phyloP scores from a whole-genome alignment of 2,797 vertebrate species.

The Scyliorhinus canicula region DNA sequence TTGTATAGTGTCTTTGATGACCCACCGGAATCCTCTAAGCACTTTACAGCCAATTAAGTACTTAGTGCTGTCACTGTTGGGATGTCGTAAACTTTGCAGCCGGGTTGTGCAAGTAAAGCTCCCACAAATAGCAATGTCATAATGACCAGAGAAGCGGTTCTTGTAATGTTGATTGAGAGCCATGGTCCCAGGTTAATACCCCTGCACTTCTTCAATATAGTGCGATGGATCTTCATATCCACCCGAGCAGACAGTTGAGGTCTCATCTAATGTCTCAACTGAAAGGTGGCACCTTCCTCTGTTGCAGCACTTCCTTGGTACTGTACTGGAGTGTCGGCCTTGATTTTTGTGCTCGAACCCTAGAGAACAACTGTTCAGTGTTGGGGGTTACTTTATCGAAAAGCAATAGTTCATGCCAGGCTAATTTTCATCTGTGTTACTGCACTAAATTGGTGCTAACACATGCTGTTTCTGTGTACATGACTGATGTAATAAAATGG shows the following conservation, averaged over 20 bases:
- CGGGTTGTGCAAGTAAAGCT: not conserved
- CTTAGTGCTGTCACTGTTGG: not conserved
- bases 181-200: too few species aligned
- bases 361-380: not conserved
- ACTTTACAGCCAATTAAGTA: not conserved
- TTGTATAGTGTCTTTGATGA: not conserved
- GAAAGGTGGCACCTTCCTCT: too few species aligned
- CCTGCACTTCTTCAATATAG: too few species aligned
- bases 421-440: not conserved
- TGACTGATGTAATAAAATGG: not conserved
- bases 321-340: too few species aligned
- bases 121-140: not conserved
- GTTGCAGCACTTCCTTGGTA: too few species aligned
- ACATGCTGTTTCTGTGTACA: not conserved
- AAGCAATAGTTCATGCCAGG: not conserved
- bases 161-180: too few species aligned
- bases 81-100: not conserved
- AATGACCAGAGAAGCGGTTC: not conserved
- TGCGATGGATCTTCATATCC: too few species aligned
- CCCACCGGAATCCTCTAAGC: not conserved
- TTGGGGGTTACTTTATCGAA: not conserved
- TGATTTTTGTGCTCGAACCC: too few species aligned
- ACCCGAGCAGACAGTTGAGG: too few species aligned
- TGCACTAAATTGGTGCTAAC: not conserved
- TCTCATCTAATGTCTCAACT: too few species aligned